Conservation (phyloP, 2,113 vertebrate species). For the Ammospiza caudacuta region DNA sequence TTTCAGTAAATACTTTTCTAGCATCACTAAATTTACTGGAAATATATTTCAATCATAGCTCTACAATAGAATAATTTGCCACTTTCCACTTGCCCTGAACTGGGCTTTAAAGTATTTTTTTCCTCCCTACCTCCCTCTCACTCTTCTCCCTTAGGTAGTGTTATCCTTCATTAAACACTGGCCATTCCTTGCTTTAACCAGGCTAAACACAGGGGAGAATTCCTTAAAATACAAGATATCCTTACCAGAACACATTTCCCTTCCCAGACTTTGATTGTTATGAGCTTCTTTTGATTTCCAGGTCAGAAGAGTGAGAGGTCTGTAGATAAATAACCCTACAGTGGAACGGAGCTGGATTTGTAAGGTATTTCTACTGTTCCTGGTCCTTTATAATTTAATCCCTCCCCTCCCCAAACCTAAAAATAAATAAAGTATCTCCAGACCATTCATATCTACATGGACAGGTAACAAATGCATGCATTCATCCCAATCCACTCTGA, state of each 20-base stretch:
- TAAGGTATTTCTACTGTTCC: conserved; percentile 72
- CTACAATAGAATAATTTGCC: conserved; percentile 54
- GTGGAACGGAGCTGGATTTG: conserved; percentile 65
- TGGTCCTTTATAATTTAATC: conserved; percentile 77
- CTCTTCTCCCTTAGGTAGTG: conserved; percentile 40
- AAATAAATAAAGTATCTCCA: conserved; percentile 80
- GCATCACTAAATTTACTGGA: conserved; percentile 30
- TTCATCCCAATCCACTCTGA: conserved; percentile 61
- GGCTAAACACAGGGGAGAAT: conserved; percentile 1
- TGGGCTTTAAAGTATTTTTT: conserved; percentile 55
- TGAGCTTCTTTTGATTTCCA: conserved; percentile 39
- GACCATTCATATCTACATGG: conserved; percentile 72
- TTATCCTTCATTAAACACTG: conserved; percentile 25
- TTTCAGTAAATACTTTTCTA: conserved; percentile 52
- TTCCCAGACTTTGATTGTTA: conserved; percentile 21
- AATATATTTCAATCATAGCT: conserved; percentile 46
- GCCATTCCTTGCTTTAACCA: conserved; percentile 1
- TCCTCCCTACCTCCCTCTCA: conserved; percentile 5
- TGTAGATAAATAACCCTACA: conserved; percentile 70
- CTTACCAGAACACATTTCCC: background rate
- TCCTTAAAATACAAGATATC: background rate
- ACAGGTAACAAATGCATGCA: conserved; percentile 73
- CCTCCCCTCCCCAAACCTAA: conserved; percentile 69
- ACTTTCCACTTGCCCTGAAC: conserved; percentile 3
- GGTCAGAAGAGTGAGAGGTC: conserved; percentile 69